Conservation (phyloP, 2,113 vertebrate genomes). For the Parus major region DNA sequence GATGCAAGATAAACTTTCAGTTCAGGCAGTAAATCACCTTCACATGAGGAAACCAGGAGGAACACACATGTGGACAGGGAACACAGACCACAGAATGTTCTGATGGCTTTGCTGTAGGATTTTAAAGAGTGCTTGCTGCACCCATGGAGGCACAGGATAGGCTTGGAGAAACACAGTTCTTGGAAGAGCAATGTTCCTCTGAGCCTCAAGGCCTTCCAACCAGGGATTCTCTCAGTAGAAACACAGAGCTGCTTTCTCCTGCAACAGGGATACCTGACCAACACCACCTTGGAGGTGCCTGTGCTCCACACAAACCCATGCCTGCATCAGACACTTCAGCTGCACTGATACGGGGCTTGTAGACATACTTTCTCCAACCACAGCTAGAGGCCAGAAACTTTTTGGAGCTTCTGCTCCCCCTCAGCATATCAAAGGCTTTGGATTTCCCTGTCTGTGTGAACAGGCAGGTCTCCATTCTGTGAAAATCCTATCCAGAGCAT, state of each 20-base stretch:
- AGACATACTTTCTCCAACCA: neutral
- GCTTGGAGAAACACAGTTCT: neutral
- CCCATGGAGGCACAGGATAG: neutral
- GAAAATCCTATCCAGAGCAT: neutral
- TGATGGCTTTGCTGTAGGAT: neutral
- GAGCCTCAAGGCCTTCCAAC: neutral
- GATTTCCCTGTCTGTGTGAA: neutral
- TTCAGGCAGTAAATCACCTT: neutral
- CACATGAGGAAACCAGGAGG: neutral
- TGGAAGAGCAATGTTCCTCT: neutral
- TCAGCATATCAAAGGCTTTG: neutral
- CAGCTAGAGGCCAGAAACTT: neutral
- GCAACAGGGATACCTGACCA: neutral
- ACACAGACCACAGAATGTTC: neutral
- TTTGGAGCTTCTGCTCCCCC: neutral
- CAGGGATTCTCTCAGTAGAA: neutral
- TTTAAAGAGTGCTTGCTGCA: neutral
- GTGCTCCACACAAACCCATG: neutral
- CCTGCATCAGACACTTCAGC: neutral
- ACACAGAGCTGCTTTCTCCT: neutral
- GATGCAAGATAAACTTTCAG: rapidly evolving
- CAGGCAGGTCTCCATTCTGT: neutral
- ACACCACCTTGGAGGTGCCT: neutral
- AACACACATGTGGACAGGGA: neutral
- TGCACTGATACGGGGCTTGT: rapidly evolving